Evolutionary conservation across 2,888 invertebrate genomes (phyloP), one percentile per base, ranked within the genome.

Genomic region (Idaea aversata): DNA sequence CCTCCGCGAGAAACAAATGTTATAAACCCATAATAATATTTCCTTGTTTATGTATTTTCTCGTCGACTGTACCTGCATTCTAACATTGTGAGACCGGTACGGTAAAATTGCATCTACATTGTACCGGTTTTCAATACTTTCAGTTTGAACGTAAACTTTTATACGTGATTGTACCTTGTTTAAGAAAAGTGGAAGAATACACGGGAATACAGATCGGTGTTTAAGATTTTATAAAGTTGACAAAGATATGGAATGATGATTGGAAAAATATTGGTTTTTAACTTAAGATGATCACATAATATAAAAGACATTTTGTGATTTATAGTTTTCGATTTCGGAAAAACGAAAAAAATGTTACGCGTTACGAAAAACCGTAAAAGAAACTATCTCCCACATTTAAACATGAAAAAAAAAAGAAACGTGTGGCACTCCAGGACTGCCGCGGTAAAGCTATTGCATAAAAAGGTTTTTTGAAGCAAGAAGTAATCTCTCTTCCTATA

Each of bases 101-200:
- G 63, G 59, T 63, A 61, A 65, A 63, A 67, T 67, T 67, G 64
- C 64, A 63, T 34, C 60, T 62, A 75, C 74, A 71, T 68, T 71
- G 74, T 75, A 65, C 70, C 65, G 63, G 68, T 68, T 71, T 75
- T 72, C 77, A 72, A 75, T 77, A 74, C 74, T 76, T 75, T 75
- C 69, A 73, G 72, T 47, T 72, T 70, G 66, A 62, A 64, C 70
- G 69, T 76, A 74, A 77, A 76, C 60, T 77, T 77, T 76, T 76
- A 76, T 75, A 68, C 70, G 70, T 67, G 72, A 65, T 68, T 75
- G 72, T 71, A 73, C 70, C 68, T 72, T 74, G 69, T 66, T 67
- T 71, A 73, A 67, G 65, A 70, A 66, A 67, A 59, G 64, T 61
- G 65, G 64, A 61, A 38, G 59, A 47, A 62, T n/a, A 38, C 36